Evolutionary conservation across 1,140 invertebrate genomes (phyloP).

Genomic region (Plutomurus gul): DNA sequence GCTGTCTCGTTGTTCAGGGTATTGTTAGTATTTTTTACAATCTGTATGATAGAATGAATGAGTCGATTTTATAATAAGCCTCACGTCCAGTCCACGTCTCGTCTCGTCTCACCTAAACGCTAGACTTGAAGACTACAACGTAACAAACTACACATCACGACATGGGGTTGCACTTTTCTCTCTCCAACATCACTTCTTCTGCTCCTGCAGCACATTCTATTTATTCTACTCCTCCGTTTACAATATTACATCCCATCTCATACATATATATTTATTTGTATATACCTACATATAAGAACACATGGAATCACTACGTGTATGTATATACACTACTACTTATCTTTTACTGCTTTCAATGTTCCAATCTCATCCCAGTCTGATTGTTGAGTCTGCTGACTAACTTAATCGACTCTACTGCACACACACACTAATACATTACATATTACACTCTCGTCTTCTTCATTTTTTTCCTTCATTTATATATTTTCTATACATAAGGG

Average conservation of each 20-base stretch:
- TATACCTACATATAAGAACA: neutral
- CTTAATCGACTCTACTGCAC: neutral
- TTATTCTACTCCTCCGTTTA: neutral
- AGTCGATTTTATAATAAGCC: neutral
- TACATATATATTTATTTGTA: neutral
- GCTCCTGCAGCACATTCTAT: neutral
- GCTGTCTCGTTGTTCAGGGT: neutral
- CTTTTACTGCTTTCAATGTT: neutral
- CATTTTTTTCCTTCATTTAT: no score
- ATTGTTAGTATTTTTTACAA: conserved; percentile 11
- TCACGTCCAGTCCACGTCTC: conserved; percentile 11
- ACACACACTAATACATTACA: no score
- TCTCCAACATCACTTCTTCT: neutral
- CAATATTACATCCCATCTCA: conserved; percentile 4
- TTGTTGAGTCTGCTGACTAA: neutral
- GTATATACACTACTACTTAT: neutral
- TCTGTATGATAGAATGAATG: neutral
- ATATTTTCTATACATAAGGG: neutral
- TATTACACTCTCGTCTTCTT: no score
- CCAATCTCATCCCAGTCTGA: neutral
- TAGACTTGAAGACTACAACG: conserved; percentile 26
- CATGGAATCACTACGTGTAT: no score
- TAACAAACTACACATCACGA: neutral
- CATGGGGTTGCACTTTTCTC: neutral
- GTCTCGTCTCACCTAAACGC: conserved; percentile 25